A percentile compares a stretch with the other conserved stretches of the same genome.
Evolutionary conservation across 1,140 invertebrate species (phyloP).

Genomic region (Drosophila sproati): DNA sequence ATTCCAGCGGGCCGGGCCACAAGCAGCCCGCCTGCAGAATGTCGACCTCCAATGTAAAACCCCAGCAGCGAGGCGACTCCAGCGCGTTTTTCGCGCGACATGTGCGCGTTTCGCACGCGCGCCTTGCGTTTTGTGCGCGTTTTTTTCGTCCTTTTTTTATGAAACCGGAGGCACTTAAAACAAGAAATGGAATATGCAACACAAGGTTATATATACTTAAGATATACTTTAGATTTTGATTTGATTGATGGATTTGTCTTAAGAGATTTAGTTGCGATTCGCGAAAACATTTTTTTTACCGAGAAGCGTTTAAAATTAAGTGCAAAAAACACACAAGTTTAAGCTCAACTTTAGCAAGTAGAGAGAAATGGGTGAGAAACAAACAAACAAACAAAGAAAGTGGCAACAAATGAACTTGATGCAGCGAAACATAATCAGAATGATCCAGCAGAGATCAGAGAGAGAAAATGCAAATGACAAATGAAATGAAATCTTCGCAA

Average conservation of each 20-base stretch:
- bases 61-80: slow-evolving; percentile 8
- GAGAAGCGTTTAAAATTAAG: slow-evolving; percentile 50
- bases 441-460: too few relatives aligned
- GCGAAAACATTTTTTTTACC: slow-evolving; percentile 36
- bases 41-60: slow-evolving; percentile 3
- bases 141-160: slow-evolving; percentile 27
- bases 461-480: not conserved
- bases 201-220: slow-evolving; percentile 53
- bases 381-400: not conserved
- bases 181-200: slow-evolving; percentile 28
- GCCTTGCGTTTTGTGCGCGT: not conserved
- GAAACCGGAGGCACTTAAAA: slow-evolving; percentile 40
- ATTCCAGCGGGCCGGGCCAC: not conserved
- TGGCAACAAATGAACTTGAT: not conserved
- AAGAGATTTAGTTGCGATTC: slow-evolving; percentile 48
- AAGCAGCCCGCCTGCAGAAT: not conserved
- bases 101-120: slow-evolving; percentile 22
- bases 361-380: slow-evolving; percentile 4
- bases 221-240: slow-evolving; percentile 48
- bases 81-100: slow-evolving; percentile 35
- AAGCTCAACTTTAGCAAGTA: slow-evolving; percentile 43
- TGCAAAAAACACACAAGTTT: slow-evolving; percentile 37
- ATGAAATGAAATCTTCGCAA: not conserved
- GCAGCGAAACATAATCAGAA: not conserved
- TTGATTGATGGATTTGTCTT: slow-evolving; percentile 50